Evolutionary conservation across 2,113 vertebrate genomes (phyloP).

Genomic region (Cercocebus atys): DNA sequence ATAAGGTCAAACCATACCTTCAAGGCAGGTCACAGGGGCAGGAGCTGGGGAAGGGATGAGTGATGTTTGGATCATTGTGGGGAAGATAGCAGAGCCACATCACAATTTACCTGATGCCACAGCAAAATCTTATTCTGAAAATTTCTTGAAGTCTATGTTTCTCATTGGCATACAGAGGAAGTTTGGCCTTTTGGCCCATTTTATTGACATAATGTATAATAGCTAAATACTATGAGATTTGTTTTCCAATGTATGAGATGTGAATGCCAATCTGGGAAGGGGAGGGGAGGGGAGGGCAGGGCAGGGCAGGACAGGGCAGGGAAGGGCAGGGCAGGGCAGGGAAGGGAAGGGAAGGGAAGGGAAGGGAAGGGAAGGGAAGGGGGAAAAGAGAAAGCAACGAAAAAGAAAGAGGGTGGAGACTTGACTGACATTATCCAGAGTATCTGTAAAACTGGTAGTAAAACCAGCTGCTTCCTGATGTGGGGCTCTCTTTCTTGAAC

Average conservation of each 20-base stretch:
- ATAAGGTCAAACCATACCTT: not conserved
- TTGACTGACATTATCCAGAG: not conserved
- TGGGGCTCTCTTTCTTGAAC: not conserved
- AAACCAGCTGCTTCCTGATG: not conserved
- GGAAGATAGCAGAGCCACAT: not conserved
- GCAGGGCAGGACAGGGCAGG: too few species aligned
- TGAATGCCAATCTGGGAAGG: too few species aligned
- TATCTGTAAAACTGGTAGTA: not conserved
- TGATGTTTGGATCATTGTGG: not conserved
- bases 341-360: fast-evolving
- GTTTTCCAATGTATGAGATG: too few species aligned
- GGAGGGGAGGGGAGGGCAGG: too few species aligned
- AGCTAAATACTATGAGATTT: not conserved
- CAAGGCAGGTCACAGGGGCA: not conserved
- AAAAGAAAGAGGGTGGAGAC: not conserved
- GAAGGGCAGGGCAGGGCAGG: fast-evolving
- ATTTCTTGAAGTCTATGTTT: not conserved
- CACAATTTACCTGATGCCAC: not conserved
- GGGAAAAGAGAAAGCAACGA: not conserved
- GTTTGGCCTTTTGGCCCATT: not conserved
- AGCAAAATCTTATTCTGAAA: not conserved
- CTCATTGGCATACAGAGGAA: not conserved
- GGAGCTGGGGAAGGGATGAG: not conserved
- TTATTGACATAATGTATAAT: not conserved
- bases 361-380: fast-evolving